These are phyloP conservation scores for Mnemiopsis leidyi DNA, from an alignment of 37 sponge, comb jelly and placozoan genomes.

Conservation along the genomic window DNA sequence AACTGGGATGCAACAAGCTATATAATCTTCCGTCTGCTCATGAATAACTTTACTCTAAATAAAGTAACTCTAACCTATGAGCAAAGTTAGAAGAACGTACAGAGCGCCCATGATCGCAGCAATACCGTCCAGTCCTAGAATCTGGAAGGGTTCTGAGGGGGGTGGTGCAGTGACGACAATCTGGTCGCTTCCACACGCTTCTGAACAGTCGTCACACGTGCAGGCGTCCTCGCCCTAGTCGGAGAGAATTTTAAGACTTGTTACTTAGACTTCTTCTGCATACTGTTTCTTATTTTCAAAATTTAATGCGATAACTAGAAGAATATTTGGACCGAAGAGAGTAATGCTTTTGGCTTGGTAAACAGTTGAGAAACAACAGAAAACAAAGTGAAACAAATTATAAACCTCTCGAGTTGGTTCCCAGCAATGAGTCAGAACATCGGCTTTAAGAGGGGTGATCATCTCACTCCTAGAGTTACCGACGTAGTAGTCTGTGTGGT, in stretches of 20 bases:
- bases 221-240: slow-evolving; percentile 41
- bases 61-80: background rate
- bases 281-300: too few species aligned
- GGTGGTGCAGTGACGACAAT: slow-evolving; percentile 28
- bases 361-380: too few species aligned
- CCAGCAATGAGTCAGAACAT: slow-evolving; percentile 47
- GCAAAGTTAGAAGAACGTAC: slow-evolving; percentile 1
- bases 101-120: slow-evolving; percentile 64
- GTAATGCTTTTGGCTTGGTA: too few species aligned
- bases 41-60: too few species aligned
- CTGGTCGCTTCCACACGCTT: background rate
- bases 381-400: too few species aligned
- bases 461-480: background rate
- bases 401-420: background rate
- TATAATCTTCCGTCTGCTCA: too few species aligned
- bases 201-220: slow-evolving; percentile 30
- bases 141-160: slow-evolving; percentile 39
- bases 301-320: too few species aligned
- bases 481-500: slow-evolving; percentile 28
- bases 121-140: slow-evolving; percentile 62
- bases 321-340: too few species aligned
- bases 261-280: too few species aligned
- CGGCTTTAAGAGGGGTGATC: slow-evolving; percentile 49
- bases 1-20: too few species aligned
- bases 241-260: too few species aligned